phyloP scores from a whole-genome alignment of 2,797 vertebrate species.

The Tadarida brasiliensis region DNA sequence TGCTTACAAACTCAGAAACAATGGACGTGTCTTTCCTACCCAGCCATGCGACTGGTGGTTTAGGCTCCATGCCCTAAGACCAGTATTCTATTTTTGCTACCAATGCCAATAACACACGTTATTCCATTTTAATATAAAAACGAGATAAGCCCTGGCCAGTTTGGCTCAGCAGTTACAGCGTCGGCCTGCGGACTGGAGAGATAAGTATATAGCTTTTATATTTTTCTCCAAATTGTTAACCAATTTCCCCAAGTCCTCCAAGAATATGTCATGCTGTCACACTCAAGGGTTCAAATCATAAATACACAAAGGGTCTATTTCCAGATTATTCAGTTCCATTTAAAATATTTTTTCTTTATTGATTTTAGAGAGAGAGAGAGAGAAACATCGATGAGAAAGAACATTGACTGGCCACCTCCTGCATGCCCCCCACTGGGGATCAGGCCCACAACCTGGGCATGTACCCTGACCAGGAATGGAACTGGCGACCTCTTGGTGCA shows the following conservation, averaged over 20 bases:
- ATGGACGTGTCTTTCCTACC: not conserved
- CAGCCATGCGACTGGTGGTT: not conserved
- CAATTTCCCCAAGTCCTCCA: not conserved
- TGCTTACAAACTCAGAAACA: not conserved
- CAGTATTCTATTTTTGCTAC: not conserved
- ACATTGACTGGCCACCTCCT: no score
- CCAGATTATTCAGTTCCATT: not conserved
- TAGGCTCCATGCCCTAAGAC: not conserved
- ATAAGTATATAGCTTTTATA: not conserved
- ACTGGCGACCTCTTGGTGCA: no score
- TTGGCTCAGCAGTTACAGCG: not conserved
- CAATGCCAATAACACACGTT: not conserved
- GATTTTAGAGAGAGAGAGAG: no score
- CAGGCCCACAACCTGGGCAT: no score
- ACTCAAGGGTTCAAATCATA: not conserved
- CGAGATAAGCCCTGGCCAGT: not conserved
- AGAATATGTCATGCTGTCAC: not conserved
- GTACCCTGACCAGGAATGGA: no score
- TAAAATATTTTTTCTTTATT: not conserved
- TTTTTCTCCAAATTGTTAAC: not conserved
- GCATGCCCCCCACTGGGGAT: no score
- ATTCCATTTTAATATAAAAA: constrained; percentile 28
- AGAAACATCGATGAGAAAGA: no score
- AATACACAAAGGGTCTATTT: not conserved
- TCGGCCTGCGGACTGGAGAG: not conserved